These are phyloP conservation scores for Euborellia annulipes DNA, from an alignment of 1,140 invertebrate genomes.

Conservation along the genomic window DNA sequence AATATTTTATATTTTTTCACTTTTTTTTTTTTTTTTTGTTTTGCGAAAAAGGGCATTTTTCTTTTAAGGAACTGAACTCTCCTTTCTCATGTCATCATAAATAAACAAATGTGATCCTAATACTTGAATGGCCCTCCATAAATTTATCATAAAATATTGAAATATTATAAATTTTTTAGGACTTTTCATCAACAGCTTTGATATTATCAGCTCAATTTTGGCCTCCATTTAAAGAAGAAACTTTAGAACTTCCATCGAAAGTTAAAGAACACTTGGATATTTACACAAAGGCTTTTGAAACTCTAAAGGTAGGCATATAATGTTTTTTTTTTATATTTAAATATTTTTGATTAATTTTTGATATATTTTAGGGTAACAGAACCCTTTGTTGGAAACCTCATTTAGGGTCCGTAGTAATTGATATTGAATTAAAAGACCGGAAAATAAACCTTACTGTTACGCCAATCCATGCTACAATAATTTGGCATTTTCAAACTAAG, in stretches of 20 bases:
- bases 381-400: conserved; percentile 90
- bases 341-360: conserved; percentile 2
- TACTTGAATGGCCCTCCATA: too few species aligned
- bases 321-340: too few species aligned
- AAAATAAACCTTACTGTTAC: conserved; percentile 72
- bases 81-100: too few species aligned
- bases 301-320: conserved; percentile 45
- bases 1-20: conserved; percentile 16
- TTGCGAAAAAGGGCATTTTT: too few species aligned
- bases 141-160: too few species aligned
- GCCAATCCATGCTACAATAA: conserved; percentile 85
- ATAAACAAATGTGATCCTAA: too few species aligned
- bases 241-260: conserved; percentile 64
- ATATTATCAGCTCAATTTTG: conserved; percentile 98
- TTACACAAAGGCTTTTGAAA: conserved; percentile 85
- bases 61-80: too few species aligned
- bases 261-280: conserved; percentile 67
- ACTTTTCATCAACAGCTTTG: conserved; percentile 61
- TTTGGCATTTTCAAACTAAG: conserved; percentile 87
- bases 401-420: conserved; percentile 78
- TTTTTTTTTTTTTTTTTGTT: conserved; percentile 7
- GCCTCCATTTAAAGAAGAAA: conserved; percentile 92
- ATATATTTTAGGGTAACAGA: conserved; percentile 50
- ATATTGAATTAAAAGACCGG: conserved; percentile 75
- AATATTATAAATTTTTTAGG: conserved; percentile 26